These are phyloP conservation scores for Brachypteracias leptosomus DNA, from an alignment of 2,113 vertebrate species.

Conservation along the genomic window DNA sequence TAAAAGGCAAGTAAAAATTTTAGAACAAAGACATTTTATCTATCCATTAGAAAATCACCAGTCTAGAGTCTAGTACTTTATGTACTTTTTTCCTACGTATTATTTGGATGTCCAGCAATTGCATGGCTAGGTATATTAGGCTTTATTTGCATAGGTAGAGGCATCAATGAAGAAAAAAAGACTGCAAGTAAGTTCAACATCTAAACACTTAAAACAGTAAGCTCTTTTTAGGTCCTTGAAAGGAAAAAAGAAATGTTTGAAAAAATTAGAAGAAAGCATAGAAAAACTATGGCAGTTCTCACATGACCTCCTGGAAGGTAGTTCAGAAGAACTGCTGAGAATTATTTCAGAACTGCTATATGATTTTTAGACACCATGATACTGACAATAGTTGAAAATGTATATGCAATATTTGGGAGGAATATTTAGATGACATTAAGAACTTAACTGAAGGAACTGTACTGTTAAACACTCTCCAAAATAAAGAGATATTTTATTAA, in stretches of 20 bases:
- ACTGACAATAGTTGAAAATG: neutral
- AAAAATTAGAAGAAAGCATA: neutral
- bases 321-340: neutral
- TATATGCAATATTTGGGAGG: neutral
- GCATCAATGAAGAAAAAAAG: neutral
- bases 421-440: neutral
- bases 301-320: neutral
- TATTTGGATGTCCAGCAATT: neutral
- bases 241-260: neutral
- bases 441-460: neutral
- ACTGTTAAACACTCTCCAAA: neutral
- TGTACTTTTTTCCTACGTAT: neutral
- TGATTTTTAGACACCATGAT: neutral
- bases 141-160: accelerated
- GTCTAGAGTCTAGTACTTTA: accelerated
- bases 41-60: neutral
- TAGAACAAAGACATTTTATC: neutral
- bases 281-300: neutral
- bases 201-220: neutral
- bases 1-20: neutral
- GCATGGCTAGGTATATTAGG: accelerated
- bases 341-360: neutral
- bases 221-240: neutral
- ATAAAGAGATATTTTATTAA: neutral
- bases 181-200: neutral